Evolutionary conservation across 1,140 invertebrate species (phyloP), one percentile per base, ranked within the genome.

Genomic region (Lucilia sericata): DNA sequence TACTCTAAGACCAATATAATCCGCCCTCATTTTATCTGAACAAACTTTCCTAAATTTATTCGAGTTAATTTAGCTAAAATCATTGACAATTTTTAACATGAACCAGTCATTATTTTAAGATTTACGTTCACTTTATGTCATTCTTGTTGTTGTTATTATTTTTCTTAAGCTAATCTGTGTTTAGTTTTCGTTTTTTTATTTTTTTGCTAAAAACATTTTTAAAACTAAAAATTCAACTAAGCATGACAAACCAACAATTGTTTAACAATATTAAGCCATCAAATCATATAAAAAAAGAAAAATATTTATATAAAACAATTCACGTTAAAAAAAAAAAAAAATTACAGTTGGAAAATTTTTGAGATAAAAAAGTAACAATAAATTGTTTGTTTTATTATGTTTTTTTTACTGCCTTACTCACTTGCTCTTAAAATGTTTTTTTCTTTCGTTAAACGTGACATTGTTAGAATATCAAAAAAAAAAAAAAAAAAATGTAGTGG

Each of bases 221-320:
- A 5, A 70, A 70, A 70, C 55, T 60, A n/a, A 70, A 70, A 70
- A 70, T 9, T 70, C 65, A 70, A 70, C 65, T 70, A 70, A 70
- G n/a, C 65, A 70, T 70, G 65, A 70, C 65, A 70, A 30, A 21
- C 65, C 65, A 70, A 70, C 65, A 70, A 70, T 70, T 70, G 65
- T 21, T 19, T 21, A 70, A 25, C 19, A 70, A 70, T 70, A 70
- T 25, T 9, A 70, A 25, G 19, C 19, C 65, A 70, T 70, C 65
- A 70, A 70, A 70, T 19, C 5, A 70, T 70, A 70, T n/a, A n/a
- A n/a, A 70, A 55, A 55, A 55, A 2, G 14, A 7, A 55, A 55
- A 13, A 55, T 55, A 55, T 13, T 42, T 42, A 42, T 55, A 55
- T 55, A 17, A 55, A 55, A 55, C 51, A 55, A 42, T 42, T 55